These are phyloP conservation scores for Agrotis clavis DNA, from an alignment of 2,888 invertebrate species.

Conservation along the genomic window DNA sequence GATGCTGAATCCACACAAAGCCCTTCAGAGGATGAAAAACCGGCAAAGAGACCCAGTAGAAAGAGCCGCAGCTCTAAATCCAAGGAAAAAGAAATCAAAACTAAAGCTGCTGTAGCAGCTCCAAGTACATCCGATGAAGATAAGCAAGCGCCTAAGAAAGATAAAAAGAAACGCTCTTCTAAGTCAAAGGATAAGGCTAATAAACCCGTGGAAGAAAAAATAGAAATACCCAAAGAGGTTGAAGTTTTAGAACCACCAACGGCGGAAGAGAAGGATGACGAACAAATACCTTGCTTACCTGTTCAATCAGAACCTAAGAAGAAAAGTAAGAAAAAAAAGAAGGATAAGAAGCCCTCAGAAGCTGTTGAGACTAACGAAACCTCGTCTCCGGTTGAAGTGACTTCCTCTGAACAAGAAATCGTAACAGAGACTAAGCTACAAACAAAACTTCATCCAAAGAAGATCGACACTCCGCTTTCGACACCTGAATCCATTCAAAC, in stretches of 20 bases:
- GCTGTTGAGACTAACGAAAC: constrained; percentile 59
- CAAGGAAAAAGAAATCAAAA: constrained; percentile 82
- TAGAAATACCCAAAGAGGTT: constrained; percentile 42
- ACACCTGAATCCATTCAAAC: constrained; percentile 86
- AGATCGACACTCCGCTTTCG: constrained; percentile 73
- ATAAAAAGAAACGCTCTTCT: constrained; percentile 81
- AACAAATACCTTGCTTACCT: constrained; percentile 2
- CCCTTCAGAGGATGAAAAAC: constrained; percentile 71
- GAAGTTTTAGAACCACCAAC: constrained; percentile 47
- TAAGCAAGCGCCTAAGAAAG: constrained; percentile 77
- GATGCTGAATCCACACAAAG: constrained; percentile 68
- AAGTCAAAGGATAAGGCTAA: constrained; percentile 75
- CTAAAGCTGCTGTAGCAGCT: constrained; percentile 63
- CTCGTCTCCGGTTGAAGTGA: constrained; percentile 62
- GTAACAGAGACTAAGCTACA: constrained; percentile 17
- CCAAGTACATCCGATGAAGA: constrained; percentile 76
- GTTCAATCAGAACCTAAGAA: constrained; percentile 73
- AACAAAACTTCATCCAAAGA: constrained; percentile 55
- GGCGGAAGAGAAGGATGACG: constrained; percentile 42
- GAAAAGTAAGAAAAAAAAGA: constrained; percentile 82
- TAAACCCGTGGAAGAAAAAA: constrained; percentile 60
- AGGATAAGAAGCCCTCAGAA: constrained; percentile 73
- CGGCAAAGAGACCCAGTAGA: constrained; percentile 69
- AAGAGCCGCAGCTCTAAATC: constrained; percentile 84
- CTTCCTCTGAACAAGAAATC: constrained; percentile 68